Percentiles rank a stretch among this genome's conserved stretches.
Conservation (phyloP, 2,797 vertebrate species). For the Orestias chungarensis region DNA sequence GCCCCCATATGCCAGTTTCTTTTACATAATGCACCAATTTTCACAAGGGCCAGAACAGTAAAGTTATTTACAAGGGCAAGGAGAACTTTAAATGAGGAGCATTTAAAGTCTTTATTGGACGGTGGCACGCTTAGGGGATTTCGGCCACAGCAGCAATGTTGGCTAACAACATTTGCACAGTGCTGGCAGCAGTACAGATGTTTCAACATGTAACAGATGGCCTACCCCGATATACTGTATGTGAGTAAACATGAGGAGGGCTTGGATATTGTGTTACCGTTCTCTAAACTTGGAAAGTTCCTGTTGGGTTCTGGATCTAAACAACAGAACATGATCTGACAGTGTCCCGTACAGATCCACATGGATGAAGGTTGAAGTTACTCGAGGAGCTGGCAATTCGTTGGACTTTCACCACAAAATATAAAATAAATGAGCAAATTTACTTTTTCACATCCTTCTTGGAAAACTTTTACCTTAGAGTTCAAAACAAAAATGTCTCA, state of each 20-base stretch:
- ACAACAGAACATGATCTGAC: conserved; percentile 44
- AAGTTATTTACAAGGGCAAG: conserved; percentile 39
- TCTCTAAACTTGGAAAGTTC: conserved; percentile 23
- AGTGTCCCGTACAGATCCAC: conserved; percentile 28
- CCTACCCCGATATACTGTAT: conserved; percentile 40
- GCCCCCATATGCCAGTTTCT: conserved; percentile 18
- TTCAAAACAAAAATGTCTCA: conserved; percentile 76
- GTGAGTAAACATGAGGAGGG: conserved; percentile 46
- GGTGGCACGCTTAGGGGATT: conserved; percentile 62
- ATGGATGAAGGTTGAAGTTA: conserved; percentile 33
- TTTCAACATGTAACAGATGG: conserved; percentile 61
- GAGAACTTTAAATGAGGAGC: conserved; percentile 37
- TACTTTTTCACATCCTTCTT: conserved; percentile 53
- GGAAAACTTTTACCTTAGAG: conserved; percentile 64
- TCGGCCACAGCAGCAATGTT: conserved; percentile 40
- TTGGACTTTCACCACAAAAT: conserved; percentile 47
- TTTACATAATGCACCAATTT: conserved; percentile 29
- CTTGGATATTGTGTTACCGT: conserved; percentile 21
- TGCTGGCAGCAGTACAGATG: conserved; percentile 43
- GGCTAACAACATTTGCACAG: conserved; percentile 50
- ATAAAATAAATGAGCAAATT: conserved; percentile 68
- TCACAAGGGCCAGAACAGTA: conserved; percentile 35
- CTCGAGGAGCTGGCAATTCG: conserved; percentile 28
- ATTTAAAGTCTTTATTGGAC: conserved; percentile 53
- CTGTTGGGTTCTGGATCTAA: conserved; percentile 15